Evolutionary conservation across 92 coral and sea anemone genomes (phyloP), one percentile per base, ranked within the genome.

Genomic region (Heteractis magnifica): DNA sequence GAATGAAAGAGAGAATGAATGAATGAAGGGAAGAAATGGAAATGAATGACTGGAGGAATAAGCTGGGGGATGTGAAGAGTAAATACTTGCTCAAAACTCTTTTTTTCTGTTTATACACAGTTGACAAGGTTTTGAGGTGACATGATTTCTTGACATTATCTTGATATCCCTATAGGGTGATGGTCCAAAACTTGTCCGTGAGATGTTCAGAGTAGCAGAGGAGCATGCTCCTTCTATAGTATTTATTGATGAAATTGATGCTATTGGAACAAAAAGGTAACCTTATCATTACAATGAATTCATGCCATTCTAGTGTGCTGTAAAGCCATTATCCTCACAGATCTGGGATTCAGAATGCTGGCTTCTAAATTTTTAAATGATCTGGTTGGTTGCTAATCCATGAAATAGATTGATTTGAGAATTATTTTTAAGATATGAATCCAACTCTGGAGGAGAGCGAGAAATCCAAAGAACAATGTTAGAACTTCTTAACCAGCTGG

Each of bases 141-240:
- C 44, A 48, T 8, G 79, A 34, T 44, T 41, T 52, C 50, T 14
- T 53, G n/a, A 18, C 20, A 62, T 62, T 51, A 59, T 44, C 51
- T 87, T 59, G 18, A 55, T 58, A 15, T 81, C 6, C 20, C 20
- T 80, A 18, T 48, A 96, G 99, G 99, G 99, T 55, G 99, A 96
- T 87, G 99, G 99, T 72, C 99, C 99, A 2, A 96, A 96, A 58
- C 94, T 96, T 6, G 99, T 96, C 13, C 87, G 99, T 68, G 99
- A 96, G 84, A 91, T 96, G 92, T 96, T 96, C 62, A 79, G 99
- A 89, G 99, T 96, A 20, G 96, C 99, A 5, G 99, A 96, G 50
- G 99, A 96, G 75, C 99, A 96, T 77, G 99, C 99, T 1, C 99
- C 99, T 0, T 94, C 99, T 4, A 96, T 96, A 77, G 99, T 96